These are phyloP conservation scores for Trichogramma evanescens DNA, from an alignment of 2,888 invertebrate genomes.

Conservation along the genomic window DNA sequence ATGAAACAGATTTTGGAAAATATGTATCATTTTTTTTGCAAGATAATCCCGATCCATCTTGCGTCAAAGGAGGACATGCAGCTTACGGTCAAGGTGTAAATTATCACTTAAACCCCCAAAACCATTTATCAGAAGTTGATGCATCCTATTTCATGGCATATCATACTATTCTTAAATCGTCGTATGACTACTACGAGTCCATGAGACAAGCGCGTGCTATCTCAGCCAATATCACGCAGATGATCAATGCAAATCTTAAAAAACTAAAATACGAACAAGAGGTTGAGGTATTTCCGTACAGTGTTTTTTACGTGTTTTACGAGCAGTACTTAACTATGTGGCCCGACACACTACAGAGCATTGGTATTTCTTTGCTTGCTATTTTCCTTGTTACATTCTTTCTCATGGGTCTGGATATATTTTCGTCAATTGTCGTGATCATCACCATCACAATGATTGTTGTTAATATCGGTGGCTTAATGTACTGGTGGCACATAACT, in stretches of 20 bases:
- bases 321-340: slow-evolving; percentile 97
- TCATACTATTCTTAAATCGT: slow-evolving; percentile 85
- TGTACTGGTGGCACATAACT: slow-evolving; percentile 95
- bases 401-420: slow-evolving; percentile 88
- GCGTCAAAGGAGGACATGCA: slow-evolving; percentile 80
- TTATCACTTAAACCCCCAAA: slow-evolving; percentile 46
- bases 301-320: slow-evolving; percentile 96
- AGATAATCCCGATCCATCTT: slow-evolving; percentile 69
- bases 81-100: slow-evolving; percentile 72
- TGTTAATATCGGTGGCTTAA: slow-evolving; percentile 84
- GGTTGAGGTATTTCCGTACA: slow-evolving; percentile 79
- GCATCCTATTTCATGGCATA: slow-evolving; percentile 92
- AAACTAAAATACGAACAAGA: slow-evolving; percentile 47
- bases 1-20: slow-evolving; percentile 57
- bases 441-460: slow-evolving; percentile 91
- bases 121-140: slow-evolving; percentile 52
- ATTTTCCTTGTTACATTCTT: slow-evolving; percentile 90
- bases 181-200: slow-evolving; percentile 83
- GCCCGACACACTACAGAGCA: slow-evolving; percentile 78
- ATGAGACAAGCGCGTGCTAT: slow-evolving; percentile 74
- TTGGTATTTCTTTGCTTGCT: slow-evolving; percentile 83
- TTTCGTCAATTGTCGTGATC: slow-evolving; percentile 81
- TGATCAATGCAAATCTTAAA: slow-evolving; percentile 58
- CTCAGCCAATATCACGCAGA: slow-evolving; percentile 75
- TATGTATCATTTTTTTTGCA: slow-evolving; percentile 76